Evolutionary conservation across 2,797 vertebrate species (phyloP).

Genomic region (Alfaro cultratus): DNA sequence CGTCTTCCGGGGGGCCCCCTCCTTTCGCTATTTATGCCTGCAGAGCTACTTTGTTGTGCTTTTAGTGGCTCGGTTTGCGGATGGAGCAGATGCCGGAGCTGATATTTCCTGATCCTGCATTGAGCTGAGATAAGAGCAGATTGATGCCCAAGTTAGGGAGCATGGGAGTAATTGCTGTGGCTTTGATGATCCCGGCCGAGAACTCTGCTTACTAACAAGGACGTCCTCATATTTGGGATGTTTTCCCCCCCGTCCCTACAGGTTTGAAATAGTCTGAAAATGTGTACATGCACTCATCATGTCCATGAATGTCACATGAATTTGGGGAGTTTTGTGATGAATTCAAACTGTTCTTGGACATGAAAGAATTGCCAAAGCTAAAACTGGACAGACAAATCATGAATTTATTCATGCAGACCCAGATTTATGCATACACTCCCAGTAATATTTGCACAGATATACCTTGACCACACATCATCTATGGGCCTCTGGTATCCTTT

Average conservation of each 20-base stretch:
- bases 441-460: not conserved
- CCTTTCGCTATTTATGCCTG: slow-evolving; percentile 74
- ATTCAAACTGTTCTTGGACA: not conserved
- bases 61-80: slow-evolving; percentile 77
- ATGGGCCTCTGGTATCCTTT: not conserved
- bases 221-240: slow-evolving; percentile 71
- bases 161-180: slow-evolving; percentile 76
- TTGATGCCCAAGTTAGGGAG: slow-evolving; percentile 77
- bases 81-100: slow-evolving; percentile 77
- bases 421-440: not conserved
- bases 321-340: not conserved
- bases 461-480: not conserved
- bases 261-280: slow-evolving; percentile 45
- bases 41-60: slow-evolving; percentile 79
- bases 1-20: slow-evolving; percentile 56
- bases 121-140: slow-evolving; percentile 79
- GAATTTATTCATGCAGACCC: not conserved
- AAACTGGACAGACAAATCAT: not conserved
- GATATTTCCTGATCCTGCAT: slow-evolving; percentile 78
- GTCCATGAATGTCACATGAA: not conserved
- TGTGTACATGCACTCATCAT: not conserved
- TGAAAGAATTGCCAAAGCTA: not conserved
- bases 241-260: slow-evolving; percentile 37
- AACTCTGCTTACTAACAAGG: slow-evolving; percentile 79
- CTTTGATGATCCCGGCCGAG: slow-evolving; percentile 80